phyloP scores from a whole-genome alignment of 2,113 vertebrate species.

The Porphyrio hochstetteri region DNA sequence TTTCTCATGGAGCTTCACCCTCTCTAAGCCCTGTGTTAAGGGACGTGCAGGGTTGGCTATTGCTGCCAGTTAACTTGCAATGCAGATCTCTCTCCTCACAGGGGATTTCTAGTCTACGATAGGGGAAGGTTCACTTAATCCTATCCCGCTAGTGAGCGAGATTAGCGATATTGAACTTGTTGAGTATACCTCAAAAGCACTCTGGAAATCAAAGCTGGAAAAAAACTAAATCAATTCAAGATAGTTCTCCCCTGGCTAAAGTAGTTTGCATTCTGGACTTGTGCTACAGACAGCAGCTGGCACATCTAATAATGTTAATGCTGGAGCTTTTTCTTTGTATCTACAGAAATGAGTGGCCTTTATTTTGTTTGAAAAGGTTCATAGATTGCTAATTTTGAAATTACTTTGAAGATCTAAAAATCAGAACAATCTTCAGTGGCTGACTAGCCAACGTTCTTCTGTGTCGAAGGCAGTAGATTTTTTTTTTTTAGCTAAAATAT shows the following conservation, averaged over 20 bases:
- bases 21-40: neutral
- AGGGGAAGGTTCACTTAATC: neutral
- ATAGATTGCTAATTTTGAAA: neutral
- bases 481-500: neutral
- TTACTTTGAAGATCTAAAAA: neutral
- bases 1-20: neutral
- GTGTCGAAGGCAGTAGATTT: neutral
- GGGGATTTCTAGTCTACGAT: neutral
- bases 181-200: neutral
- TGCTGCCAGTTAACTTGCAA: neutral
- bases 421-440: neutral
- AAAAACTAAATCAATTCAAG: accelerated
- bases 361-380: neutral
- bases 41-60: neutral
- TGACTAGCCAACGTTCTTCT: neutral
- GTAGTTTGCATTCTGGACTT: neutral
- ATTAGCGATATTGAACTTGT: neutral
- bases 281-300: neutral
- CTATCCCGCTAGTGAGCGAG: neutral
- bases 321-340: neutral
- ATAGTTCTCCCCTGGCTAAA: neutral
- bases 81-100: accelerated
- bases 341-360: neutral
- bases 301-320: neutral
- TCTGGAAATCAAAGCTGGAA: neutral